These are phyloP conservation scores for Troglohyphantes excavatus DNA, from an alignment of 2,888 invertebrate species.

Conservation along the genomic window DNA sequence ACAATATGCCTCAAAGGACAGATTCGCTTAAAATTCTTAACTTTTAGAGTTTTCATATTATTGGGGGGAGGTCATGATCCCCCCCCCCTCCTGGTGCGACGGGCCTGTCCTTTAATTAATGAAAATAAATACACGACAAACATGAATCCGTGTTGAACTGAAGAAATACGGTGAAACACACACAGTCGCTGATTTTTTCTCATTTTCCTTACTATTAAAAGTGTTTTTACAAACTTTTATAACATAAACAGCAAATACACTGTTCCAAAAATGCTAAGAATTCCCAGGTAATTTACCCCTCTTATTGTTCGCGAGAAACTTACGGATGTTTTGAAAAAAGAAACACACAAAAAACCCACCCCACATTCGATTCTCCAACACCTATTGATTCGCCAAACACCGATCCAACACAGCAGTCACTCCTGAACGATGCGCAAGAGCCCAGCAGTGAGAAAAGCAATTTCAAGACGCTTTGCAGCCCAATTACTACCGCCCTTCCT, in stretches of 20 bases:
- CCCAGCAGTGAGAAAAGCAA: background rate
- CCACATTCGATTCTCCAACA: background rate
- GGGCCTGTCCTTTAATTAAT: too few relatives aligned
- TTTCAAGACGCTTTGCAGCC: conserved; percentile 9
- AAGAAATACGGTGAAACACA: too few relatives aligned
- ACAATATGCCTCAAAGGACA: too few relatives aligned
- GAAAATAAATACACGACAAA: too few relatives aligned
- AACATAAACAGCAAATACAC: background rate
- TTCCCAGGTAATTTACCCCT: background rate
- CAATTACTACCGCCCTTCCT: background rate
- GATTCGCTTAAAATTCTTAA: too few relatives aligned
- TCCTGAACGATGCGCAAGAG: background rate
- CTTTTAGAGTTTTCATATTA: too few relatives aligned
- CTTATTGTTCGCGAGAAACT: background rate
- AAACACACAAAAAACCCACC: background rate
- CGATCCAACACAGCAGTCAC: conserved; percentile 5
- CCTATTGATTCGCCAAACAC: background rate
- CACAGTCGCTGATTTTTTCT: too few relatives aligned
- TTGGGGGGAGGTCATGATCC: too few relatives aligned
- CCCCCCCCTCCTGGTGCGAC: too few relatives aligned
- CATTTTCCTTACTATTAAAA: too few relatives aligned
- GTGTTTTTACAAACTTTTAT: too few relatives aligned
- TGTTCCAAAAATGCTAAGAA: background rate
- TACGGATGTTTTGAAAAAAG: background rate
- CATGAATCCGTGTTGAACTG: too few relatives aligned